Conservation (phyloP, 2,797 vertebrate genomes). For the Hemitrygon akajei region DNA sequence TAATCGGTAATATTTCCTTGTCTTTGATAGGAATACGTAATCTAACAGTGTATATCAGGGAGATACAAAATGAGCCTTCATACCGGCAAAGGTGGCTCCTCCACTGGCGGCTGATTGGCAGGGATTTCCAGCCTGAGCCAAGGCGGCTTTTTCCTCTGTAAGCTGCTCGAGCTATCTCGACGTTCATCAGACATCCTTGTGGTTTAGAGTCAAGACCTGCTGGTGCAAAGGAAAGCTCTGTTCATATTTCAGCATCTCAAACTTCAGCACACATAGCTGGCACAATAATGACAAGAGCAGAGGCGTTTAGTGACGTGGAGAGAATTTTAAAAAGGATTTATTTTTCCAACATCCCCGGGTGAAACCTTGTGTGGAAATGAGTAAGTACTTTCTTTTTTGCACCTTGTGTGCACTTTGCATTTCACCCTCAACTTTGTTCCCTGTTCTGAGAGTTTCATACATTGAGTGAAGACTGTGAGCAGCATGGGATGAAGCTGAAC, state of each 20-base stretch:
- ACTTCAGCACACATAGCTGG: not conserved
- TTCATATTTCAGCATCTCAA: not conserved
- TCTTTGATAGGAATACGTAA: too few species aligned
- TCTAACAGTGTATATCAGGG: not conserved
- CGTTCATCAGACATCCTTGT: constrained; percentile 78
- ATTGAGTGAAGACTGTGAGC: not conserved
- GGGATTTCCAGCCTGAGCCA: constrained; percentile 94
- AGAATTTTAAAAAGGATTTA: too few species aligned
- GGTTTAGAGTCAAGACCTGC: constrained; percentile 61
- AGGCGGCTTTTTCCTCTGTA: constrained; percentile 94
- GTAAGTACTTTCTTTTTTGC: not conserved
- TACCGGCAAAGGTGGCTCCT: constrained; percentile 80
- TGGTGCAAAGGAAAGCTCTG: constrained; percentile 37
- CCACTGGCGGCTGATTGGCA: constrained; percentile 57
- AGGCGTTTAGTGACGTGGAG: not conserved
- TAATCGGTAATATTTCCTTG: too few species aligned
- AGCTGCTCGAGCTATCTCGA: constrained; percentile 85
- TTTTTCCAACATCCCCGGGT: too few species aligned
- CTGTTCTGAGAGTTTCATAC: not conserved
- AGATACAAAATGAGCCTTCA: not conserved
- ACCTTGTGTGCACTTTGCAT: not conserved
- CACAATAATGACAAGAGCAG: too few species aligned
- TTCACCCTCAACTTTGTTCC: not conserved
- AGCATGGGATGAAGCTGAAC: too few species aligned
- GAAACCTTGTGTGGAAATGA: too few species aligned